Conservation (phyloP, 2,113 vertebrate species). For the Pluvianellus socialis region DNA sequence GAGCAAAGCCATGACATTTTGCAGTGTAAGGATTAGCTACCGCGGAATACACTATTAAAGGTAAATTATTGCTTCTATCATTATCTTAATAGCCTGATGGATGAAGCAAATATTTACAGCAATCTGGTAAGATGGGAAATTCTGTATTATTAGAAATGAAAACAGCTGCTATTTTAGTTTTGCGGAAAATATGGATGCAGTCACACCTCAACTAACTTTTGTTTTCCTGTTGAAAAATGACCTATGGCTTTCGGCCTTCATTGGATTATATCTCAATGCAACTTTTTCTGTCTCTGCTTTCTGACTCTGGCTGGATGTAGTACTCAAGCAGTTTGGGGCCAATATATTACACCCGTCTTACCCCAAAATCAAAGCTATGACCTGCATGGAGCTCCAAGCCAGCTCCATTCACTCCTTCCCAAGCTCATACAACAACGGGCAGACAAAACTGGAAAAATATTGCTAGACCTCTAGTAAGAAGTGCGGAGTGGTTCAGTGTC, state of each 20-base stretch:
- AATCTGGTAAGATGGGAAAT: neutral
- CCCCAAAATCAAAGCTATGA: neutral
- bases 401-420: neutral
- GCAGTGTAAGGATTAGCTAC: constrained; percentile 31
- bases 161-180: neutral
- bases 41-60: neutral
- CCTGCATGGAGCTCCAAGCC: neutral
- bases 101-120: constrained; percentile 22
- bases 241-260: neutral
- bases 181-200: neutral
- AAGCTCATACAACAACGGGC: neutral
- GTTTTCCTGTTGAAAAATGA: neutral
- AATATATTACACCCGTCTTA: neutral
- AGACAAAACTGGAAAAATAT: neutral
- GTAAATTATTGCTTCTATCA: neutral
- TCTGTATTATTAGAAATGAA: neutral
- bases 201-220: neutral
- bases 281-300: neutral
- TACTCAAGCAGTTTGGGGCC: neutral
- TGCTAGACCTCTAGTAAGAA: neutral
- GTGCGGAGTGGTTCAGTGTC: neutral
- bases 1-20: constrained; percentile 2
- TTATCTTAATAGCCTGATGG: neutral
- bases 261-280: neutral
- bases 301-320: neutral